Conservation (phyloP, 1,140 invertebrate species). For the Plodia interpunctella region DNA sequence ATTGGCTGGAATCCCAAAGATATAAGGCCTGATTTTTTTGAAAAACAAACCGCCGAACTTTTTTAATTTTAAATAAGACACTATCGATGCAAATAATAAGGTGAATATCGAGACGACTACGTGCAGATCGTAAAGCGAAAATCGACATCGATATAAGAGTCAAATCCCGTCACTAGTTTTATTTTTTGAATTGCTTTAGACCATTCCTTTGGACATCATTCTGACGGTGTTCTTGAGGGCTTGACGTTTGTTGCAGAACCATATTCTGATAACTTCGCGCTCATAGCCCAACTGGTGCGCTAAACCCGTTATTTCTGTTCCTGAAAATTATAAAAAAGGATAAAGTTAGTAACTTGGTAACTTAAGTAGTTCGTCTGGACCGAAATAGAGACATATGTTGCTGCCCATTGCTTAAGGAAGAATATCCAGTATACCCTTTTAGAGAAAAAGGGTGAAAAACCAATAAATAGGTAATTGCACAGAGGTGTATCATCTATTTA, state of each 20-base stretch:
- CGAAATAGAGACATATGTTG: too few species aligned
- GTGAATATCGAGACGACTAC: conserved; percentile 36
- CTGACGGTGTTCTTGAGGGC: conserved; percentile 96
- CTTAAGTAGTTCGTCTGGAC: too few species aligned
- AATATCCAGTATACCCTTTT: too few species aligned
- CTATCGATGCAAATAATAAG: conserved; percentile 38
- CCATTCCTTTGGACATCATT: conserved; percentile 92
- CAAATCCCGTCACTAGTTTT: conserved; percentile 20
- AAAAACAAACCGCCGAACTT: conserved; percentile 18
- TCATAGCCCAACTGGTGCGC: conserved; percentile 97
- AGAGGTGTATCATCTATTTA: too few species aligned
- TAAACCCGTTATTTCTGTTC: conserved; percentile 96
- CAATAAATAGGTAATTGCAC: too few species aligned
- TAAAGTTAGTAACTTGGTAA: not conserved
- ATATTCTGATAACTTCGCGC: conserved; percentile 97
- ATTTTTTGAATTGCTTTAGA: conserved; percentile 43
- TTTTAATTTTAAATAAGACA: conserved; percentile 33
- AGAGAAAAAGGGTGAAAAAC: too few species aligned
- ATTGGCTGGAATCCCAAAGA: conserved; percentile 64
- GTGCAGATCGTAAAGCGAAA: conserved; percentile 32
- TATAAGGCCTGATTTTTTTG: conserved; percentile 50
- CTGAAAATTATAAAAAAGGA: conserved; percentile 79
- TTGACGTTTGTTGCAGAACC: conserved; percentile 99
- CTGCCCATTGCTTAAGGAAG: too few species aligned
- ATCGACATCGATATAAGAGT: conserved; percentile 33